phyloP scores from a whole-genome alignment of 2,113 vertebrate genomes.

The Geococcyx californianus region DNA sequence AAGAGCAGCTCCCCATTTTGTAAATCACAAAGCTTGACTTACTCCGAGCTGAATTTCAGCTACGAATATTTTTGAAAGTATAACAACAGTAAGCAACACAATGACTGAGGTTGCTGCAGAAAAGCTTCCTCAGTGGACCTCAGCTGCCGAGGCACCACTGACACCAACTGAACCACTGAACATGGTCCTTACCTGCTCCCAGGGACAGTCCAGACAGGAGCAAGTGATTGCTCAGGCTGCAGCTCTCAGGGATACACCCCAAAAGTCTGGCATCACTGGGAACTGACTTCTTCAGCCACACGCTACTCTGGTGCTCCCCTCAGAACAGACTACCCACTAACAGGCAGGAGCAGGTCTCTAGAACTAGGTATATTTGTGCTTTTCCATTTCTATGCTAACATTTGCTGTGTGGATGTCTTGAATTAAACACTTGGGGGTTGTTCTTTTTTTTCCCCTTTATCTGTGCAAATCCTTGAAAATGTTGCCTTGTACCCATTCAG shows the following conservation, averaged over 20 bases:
- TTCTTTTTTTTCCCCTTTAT: background rate
- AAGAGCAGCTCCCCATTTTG: background rate
- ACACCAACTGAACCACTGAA: fast-evolving
- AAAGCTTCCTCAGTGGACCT: background rate
- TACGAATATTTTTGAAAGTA: background rate
- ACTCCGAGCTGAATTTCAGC: background rate
- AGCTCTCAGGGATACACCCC: background rate
- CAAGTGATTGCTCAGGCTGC: background rate
- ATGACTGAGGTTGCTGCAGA: background rate
- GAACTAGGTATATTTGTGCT: background rate
- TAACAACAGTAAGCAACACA: background rate
- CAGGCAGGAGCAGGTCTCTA: background rate
- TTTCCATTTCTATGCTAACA: background rate
- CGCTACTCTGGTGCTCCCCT: background rate
- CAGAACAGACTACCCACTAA: background rate
- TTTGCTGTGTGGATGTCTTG: background rate
- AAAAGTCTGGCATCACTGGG: background rate
- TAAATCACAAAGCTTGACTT: background rate
- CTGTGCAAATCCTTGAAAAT: background rate
- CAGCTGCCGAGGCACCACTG: background rate
- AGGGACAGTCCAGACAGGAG: background rate
- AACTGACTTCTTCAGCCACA: background rate
- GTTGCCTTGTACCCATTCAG: background rate
- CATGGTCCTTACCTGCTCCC: background rate
- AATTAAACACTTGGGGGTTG: background rate